These are phyloP conservation scores for Seriola dumerili DNA, from an alignment of 2,113 vertebrate species.

Conservation along the genomic window DNA sequence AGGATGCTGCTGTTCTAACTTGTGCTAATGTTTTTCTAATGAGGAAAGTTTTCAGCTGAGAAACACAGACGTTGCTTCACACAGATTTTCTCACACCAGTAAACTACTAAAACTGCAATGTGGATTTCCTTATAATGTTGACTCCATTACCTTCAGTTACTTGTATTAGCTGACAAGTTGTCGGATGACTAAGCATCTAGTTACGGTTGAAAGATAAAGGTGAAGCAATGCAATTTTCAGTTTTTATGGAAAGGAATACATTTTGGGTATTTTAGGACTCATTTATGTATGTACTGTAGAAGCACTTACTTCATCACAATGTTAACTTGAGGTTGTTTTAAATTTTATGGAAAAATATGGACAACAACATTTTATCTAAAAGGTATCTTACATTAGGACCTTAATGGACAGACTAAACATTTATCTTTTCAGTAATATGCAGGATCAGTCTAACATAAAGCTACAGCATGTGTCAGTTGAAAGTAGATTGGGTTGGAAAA, in stretches of 20 bases:
- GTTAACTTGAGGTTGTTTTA: neutral
- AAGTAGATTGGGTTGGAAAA: neutral
- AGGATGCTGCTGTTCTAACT: conserved; percentile 17
- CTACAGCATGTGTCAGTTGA: too few relatives aligned
- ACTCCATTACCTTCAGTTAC: neutral
- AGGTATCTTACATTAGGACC: neutral
- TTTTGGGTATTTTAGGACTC: neutral
- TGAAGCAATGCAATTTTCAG: neutral
- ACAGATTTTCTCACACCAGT: conserved; percentile 1
- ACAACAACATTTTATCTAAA: too few relatives aligned
- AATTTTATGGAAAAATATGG: neutral
- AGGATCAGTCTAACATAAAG: neutral
- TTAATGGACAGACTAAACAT: neutral
- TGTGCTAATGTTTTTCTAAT: conserved; percentile 3
- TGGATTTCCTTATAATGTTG: neutral
- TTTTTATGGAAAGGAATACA: neutral
- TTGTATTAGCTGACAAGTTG: neutral
- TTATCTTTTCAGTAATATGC: neutral
- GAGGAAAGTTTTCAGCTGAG: neutral
- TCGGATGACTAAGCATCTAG: neutral
- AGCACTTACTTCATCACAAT: neutral
- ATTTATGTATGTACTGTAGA: neutral
- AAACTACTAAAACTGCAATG: neutral
- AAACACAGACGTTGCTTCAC: neutral
- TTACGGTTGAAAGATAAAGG: neutral